Evolutionary conservation across 2,113 vertebrate genomes (phyloP).

Genomic region (Acrocephalus kingi): DNA sequence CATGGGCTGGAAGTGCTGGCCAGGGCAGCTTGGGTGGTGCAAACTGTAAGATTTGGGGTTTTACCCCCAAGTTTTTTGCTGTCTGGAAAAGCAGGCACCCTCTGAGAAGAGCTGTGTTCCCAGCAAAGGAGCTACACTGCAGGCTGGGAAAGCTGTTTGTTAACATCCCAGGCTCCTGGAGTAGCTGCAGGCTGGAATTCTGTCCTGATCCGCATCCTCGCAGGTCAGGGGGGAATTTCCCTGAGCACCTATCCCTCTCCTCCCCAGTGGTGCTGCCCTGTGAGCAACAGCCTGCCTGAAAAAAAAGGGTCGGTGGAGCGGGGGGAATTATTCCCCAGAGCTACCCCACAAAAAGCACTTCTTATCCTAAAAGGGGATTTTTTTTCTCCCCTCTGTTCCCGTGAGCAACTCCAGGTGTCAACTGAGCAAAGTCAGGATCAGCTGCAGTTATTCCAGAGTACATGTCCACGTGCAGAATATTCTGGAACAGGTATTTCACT

Average conservation of each 20-base stretch:
- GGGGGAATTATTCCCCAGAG: neutral
- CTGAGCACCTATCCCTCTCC: neutral
- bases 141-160: neutral
- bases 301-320: fast-evolving
- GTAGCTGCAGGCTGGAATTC: neutral
- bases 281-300: fast-evolving
- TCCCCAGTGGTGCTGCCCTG: neutral
- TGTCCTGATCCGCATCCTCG: neutral
- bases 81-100: fast-evolving
- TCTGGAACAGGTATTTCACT: conserved; percentile 13
- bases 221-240: neutral
- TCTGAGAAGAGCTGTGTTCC: neutral
- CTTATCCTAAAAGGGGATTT: neutral
- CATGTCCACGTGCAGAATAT: neutral
- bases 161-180: neutral
- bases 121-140: neutral
- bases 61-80: neutral
- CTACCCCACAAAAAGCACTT: neutral
- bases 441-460: neutral
- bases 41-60: neutral
- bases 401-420: neutral
- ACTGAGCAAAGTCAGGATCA: neutral
- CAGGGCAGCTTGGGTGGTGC: neutral
- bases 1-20: fast-evolving
- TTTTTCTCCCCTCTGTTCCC: fast-evolving